Conservation (phyloP, 2,797 vertebrate species). For the Cyprinodon diabolis region DNA sequence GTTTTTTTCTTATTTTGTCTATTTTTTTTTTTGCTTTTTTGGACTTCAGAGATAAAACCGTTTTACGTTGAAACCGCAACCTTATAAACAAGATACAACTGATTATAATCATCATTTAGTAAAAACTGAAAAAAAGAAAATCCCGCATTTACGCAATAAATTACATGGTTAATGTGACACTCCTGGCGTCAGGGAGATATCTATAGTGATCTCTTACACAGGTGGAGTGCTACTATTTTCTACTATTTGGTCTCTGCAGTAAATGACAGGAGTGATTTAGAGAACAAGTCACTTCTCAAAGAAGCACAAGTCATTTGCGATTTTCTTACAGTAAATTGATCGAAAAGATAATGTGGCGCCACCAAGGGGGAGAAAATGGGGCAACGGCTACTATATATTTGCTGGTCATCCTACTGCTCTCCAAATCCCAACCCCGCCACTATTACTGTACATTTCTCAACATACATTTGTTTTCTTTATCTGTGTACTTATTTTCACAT, state of each 20-base stretch:
- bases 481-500: not conserved
- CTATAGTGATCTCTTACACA: constrained; percentile 54
- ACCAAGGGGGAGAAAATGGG: too few relatives aligned
- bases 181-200: not conserved
- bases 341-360: constrained; percentile 2
- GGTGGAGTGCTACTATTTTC: constrained; percentile 32
- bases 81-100: not conserved
- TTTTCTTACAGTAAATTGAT: constrained; percentile 24
- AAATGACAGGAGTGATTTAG: constrained; percentile 49
- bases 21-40: not conserved
- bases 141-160: not conserved
- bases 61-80: not conserved
- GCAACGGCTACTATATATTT: not conserved
- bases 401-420: not conserved
- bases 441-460: not conserved
- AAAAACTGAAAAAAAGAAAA: too few relatives aligned
- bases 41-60: not conserved
- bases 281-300: constrained; percentile 41
- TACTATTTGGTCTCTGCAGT: constrained; percentile 35
- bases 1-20: not conserved
- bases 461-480: not conserved
- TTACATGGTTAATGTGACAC: not conserved
- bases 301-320: constrained; percentile 38
- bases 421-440: not conserved
- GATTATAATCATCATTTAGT: not conserved